Evolutionary conservation across 1,140 invertebrate species (phyloP).

Genomic region (Eubasilissa regina): DNA sequence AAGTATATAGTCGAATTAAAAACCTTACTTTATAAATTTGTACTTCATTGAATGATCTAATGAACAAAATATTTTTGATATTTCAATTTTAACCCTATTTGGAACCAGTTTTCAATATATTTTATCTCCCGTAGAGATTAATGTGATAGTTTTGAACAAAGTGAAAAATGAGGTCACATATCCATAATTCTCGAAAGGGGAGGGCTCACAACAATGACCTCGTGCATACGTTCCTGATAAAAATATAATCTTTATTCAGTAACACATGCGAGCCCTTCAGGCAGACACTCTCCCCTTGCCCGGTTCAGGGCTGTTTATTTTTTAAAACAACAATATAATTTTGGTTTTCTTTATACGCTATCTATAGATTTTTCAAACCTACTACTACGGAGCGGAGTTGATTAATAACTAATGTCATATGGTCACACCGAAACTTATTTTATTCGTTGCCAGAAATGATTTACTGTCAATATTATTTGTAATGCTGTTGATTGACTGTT

Average conservation of each 20-base stretch:
- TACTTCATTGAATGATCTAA: no score
- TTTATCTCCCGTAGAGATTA: background rate
- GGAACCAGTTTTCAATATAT: background rate
- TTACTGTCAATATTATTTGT: background rate
- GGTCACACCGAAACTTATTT: no score
- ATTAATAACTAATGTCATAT: no score
- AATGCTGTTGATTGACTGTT: no score
- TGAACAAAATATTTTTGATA: no score
- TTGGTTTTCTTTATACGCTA: no score
- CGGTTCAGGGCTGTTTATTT: background rate
- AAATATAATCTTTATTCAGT: constrained; percentile 44
- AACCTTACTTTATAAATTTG: no score
- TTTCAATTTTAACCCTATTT: no score
- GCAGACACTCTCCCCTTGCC: constrained; percentile 22
- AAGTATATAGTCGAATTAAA: no score
- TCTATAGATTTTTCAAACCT: no score
- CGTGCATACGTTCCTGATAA: constrained; percentile 46
- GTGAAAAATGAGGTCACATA: background rate
- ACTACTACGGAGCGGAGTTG: no score
- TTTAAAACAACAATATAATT: background rate
- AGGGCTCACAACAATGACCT: background rate
- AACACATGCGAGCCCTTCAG: constrained; percentile 42
- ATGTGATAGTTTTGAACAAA: constrained; percentile 5
- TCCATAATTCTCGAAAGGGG: background rate
- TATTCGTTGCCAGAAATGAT: background rate